These are phyloP conservation scores for Tribolium freemani DNA, from an alignment of 2,888 invertebrate species.

Conservation along the genomic window DNA sequence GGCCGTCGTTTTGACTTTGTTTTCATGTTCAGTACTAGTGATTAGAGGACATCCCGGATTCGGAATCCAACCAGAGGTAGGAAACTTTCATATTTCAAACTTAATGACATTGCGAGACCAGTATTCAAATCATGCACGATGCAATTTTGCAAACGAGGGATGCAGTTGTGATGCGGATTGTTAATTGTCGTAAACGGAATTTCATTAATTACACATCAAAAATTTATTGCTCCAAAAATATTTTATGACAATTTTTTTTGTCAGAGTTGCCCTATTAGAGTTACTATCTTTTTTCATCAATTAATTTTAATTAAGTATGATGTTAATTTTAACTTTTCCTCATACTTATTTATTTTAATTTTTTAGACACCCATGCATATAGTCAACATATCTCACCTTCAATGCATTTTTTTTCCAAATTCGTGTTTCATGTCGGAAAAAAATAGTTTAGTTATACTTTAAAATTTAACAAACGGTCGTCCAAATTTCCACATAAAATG, in stretches of 20 bases:
- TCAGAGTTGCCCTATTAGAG: too few species aligned
- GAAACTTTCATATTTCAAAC: background rate
- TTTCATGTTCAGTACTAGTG: slow-evolving; percentile 50
- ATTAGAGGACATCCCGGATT: slow-evolving; percentile 42
- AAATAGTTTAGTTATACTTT: too few species aligned
- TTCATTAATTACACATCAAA: background rate
- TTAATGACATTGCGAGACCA: background rate
- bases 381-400: too few species aligned
- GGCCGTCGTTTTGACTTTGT: slow-evolving; percentile 47
- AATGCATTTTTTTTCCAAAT: too few species aligned
- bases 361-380: too few species aligned
- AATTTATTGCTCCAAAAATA: too few species aligned
- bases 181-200: background rate
- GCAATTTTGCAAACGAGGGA: background rate
- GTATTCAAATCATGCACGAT: background rate
- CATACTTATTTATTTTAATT: too few species aligned
- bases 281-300: too few species aligned
- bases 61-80: slow-evolving; percentile 15
- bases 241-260: too few species aligned
- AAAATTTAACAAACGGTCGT: background rate
- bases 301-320: too few species aligned
- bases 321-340: too few species aligned
- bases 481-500: background rate
- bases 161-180: background rate
- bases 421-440: too few species aligned